Conservation (phyloP, 2,113 vertebrate species). For the Python bivittatus region DNA sequence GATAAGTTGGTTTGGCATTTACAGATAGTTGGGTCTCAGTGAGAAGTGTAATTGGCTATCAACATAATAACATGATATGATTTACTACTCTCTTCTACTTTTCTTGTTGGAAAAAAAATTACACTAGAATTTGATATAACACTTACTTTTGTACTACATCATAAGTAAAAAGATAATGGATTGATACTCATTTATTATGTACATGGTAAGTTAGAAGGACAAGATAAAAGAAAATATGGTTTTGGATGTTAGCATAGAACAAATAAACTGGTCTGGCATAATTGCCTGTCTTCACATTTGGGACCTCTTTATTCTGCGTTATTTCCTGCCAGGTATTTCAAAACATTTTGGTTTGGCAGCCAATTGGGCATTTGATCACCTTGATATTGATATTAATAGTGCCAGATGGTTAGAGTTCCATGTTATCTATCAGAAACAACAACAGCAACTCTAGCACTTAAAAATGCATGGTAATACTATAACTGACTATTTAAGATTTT, state of each 20-base stretch:
- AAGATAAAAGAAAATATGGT: background rate
- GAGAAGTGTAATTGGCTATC: background rate
- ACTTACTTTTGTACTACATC: slow-evolving; percentile 31
- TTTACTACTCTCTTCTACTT: background rate
- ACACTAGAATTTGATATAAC: background rate
- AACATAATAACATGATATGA: background rate
- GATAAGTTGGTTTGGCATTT: slow-evolving; percentile 23
- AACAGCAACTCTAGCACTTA: background rate
- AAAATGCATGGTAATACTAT: background rate
- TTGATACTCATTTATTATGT: slow-evolving; percentile 1
- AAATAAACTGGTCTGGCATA: background rate
- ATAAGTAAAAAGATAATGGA: slow-evolving; percentile 44
- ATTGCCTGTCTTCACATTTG: slow-evolving; percentile 17
- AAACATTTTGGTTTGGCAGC: slow-evolving; percentile 3
- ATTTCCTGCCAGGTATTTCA: slow-evolving; percentile 1
- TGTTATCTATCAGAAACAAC: slow-evolving; percentile 15
- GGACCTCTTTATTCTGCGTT: background rate
- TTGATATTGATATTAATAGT: slow-evolving; percentile 14
- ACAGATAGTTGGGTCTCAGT: background rate
- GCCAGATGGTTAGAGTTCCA: background rate
- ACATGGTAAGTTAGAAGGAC: slow-evolving; percentile 28
- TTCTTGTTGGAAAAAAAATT: background rate
- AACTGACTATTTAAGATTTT: slow-evolving; percentile 1
- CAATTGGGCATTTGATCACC: slow-evolving; percentile 1
- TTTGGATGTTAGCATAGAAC: background rate